Conservation (phyloP, 92 coral and sea anemone genomes). For the Scolanthus callimorphus region DNA sequence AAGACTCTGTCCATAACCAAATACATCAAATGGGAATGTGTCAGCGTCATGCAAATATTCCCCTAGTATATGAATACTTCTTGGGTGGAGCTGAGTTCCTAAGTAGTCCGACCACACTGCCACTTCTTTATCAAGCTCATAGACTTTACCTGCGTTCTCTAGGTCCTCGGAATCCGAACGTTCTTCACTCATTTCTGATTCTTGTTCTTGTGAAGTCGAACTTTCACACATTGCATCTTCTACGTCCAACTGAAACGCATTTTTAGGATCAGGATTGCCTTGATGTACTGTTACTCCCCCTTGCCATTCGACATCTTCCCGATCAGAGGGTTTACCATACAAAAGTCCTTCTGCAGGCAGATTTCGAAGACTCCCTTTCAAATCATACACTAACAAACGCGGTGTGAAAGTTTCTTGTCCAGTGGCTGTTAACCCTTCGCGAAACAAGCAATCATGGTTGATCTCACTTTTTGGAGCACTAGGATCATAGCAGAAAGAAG, state of each 20-base stretch:
- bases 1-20: conserved; percentile 80
- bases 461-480: conserved; percentile 41
- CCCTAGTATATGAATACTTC: conserved; percentile 58
- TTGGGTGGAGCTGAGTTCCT: conserved; percentile 73
- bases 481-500: conserved; percentile 65
- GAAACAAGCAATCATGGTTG: conserved; percentile 76
- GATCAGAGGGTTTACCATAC: conserved; percentile 29
- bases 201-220: no score
- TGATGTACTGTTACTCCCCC: conserved; percentile 57
- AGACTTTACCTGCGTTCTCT: conserved; percentile 17
- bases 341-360: conserved; percentile 42
- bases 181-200: not conserved
- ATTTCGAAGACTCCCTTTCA: conserved; percentile 74
- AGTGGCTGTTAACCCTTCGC: conserved; percentile 61
- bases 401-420: conserved; percentile 81
- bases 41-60: conserved; percentile 53
- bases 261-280: conserved; percentile 65
- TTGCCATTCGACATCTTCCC: conserved; percentile 45
- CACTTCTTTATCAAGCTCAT: conserved; percentile 58
- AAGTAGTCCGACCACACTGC: conserved; percentile 80
- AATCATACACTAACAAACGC: conserved; percentile 66
- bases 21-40: conserved; percentile 56
- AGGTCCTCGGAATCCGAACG: no score
- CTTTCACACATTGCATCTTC: conserved; percentile 21
- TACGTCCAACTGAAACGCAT: conserved; percentile 74